Conservation (phyloP, 2,113 vertebrate genomes). For the Chloropsis cyanopogon region DNA sequence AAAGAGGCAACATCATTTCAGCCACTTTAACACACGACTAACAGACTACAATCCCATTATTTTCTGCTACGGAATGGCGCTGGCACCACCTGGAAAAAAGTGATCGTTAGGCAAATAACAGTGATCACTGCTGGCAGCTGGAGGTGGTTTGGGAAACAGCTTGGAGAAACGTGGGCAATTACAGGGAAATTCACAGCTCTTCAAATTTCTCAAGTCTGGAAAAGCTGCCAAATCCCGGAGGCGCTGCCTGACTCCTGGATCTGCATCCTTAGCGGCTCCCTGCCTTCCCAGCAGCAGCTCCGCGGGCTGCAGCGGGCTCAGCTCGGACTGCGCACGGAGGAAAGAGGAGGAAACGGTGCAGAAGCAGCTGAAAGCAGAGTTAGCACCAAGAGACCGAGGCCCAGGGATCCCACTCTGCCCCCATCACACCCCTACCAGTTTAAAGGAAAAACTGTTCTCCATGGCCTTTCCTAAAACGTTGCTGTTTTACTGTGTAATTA, state of each 20-base stretch:
- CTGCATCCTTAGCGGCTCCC: not conserved
- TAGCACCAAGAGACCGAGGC: not conserved
- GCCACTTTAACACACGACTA: slow-evolving; percentile 45
- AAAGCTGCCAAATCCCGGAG: not conserved
- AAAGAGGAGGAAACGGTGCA: slow-evolving; percentile 4
- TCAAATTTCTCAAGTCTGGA: not conserved
- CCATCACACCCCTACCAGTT: not conserved
- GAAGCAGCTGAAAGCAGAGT: slow-evolving; percentile 49
- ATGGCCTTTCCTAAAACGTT: not conserved
- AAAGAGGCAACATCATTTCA: slow-evolving; percentile 71
- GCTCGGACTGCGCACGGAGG: not conserved
- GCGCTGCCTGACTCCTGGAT: not conserved
- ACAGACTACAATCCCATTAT: not conserved
- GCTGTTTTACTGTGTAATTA: not conserved
- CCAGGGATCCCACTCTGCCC: not conserved
- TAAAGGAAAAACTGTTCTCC: not conserved
- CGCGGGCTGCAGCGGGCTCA: not conserved
- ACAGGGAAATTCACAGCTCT: not conserved
- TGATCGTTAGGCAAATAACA: not conserved
- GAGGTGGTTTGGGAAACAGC: not conserved
- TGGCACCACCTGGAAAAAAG: slow-evolving; percentile 22
- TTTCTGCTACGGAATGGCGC: not conserved
- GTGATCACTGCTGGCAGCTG: not conserved
- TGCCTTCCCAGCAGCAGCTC: not conserved
- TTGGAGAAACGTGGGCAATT: not conserved